Percentiles rank a stretch among this genome's conserved stretches.
Evolutionary conservation across 2,113 vertebrate species (phyloP).

Genomic region (Phalacrocorax aristotelis): DNA sequence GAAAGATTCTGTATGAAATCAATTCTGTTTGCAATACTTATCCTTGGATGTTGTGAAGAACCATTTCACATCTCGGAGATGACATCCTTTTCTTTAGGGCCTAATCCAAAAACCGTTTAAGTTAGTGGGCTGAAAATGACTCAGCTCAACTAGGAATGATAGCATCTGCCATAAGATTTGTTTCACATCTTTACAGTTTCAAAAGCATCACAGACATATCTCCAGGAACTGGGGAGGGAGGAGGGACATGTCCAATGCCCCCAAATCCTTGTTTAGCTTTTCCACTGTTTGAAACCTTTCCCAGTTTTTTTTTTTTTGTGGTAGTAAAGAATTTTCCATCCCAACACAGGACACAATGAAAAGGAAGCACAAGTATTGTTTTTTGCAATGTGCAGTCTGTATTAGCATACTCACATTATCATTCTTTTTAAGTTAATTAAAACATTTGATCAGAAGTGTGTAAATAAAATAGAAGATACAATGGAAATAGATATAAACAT

Average conservation of each 20-base stretch:
- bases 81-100: slow-evolving; percentile 52
- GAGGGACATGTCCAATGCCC: background rate
- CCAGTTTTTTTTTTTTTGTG: background rate
- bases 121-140: slow-evolving; percentile 46
- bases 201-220: slow-evolving; percentile 19
- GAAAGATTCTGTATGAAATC: slow-evolving; percentile 54
- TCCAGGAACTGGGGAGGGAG: background rate
- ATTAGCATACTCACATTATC: background rate
- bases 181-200: slow-evolving; percentile 46
- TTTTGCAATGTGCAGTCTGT: background rate
- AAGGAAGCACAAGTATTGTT: background rate
- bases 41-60: slow-evolving; percentile 48
- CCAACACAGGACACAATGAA: background rate
- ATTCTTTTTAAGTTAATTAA: slow-evolving; percentile 12
- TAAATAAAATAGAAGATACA: slow-evolving; percentile 45
- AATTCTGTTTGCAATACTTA: slow-evolving; percentile 58
- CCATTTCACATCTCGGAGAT: slow-evolving; percentile 46
- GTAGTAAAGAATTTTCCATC: background rate
- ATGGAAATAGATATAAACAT: slow-evolving; percentile 36
- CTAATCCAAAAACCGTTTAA: slow-evolving; percentile 55
- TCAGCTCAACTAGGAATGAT: slow-evolving; percentile 32
- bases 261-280: slow-evolving; percentile 27
- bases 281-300: background rate
- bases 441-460: background rate
- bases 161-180: slow-evolving; percentile 41